These are phyloP conservation scores for Clytia hemisphaerica DNA, from an alignment of 30 jellyfish, hydroid and myxozoan genomes.

Conservation along the genomic window DNA sequence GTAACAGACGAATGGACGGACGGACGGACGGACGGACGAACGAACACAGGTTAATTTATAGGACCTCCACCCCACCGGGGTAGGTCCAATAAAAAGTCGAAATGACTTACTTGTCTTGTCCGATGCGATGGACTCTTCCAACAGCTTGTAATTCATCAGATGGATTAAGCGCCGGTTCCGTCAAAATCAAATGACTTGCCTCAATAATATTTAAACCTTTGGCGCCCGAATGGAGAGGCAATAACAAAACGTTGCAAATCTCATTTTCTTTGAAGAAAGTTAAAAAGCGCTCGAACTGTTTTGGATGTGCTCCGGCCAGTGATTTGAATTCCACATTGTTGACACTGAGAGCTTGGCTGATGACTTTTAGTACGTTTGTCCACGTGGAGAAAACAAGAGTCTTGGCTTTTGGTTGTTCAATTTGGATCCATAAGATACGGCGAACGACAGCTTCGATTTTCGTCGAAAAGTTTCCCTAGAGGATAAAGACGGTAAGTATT, in stretches of 20 bases:
- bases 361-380: slow-evolving; percentile 43
- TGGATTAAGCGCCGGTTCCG: slow-evolving; percentile 80
- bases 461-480: slow-evolving; percentile 71
- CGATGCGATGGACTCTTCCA: slow-evolving; percentile 93
- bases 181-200: slow-evolving; percentile 84
- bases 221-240: slow-evolving; percentile 73
- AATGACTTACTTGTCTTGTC: slow-evolving; percentile 68
- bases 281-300: too few species aligned
- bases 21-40: too few species aligned
- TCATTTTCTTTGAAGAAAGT: slow-evolving; percentile 52
- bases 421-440: slow-evolving; percentile 41
- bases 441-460: slow-evolving; percentile 80
- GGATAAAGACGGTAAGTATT: too few species aligned
- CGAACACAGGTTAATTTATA: too few species aligned
- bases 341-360: slow-evolving; percentile 49
- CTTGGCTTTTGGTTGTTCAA: slow-evolving; percentile 52
- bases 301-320: slow-evolving; percentile 31
- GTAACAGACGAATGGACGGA: too few species aligned
- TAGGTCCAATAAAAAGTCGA: neutral
- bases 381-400: slow-evolving; percentile 79
- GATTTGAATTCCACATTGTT: slow-evolving; percentile 36
- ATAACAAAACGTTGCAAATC: slow-evolving; percentile 48
- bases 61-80: too few species aligned
- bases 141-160: slow-evolving; percentile 88
- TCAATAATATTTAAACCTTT: slow-evolving; percentile 76